Evolutionary conservation across 2,888 invertebrate genomes (phyloP), one percentile per base, ranked within the genome.

Genomic region (Allacma fusca): DNA sequence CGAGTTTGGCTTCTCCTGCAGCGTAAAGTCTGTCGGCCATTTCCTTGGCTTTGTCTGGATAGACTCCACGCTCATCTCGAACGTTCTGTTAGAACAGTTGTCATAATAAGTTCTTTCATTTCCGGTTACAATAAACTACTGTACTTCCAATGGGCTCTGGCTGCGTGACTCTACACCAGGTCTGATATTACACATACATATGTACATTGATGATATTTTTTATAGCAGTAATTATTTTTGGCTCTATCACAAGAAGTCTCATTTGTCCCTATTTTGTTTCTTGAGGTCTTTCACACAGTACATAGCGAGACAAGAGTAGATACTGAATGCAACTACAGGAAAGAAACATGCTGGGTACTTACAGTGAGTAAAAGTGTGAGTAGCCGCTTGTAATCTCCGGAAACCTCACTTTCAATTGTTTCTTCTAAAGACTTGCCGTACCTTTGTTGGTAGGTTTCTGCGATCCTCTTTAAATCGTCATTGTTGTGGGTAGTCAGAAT

Each of bases 371-470:
- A 91, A 80, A 93, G 89, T 0, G 93, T 92, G 24, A 94, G 89
- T 65, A 94, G 88, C 1, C 93, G 89, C 13, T 93, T 90, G 87
- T 94, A 92, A 87, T 93, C 91, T 0, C 94, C 94, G 0, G 92
- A 91, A 0, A 93, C 93, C 87, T 94, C 94, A 68, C 91, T 91
- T 85, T 91, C 91, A 88, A 93, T 90, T 85, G 92, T 92, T 84
- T 92, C 91, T 21, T 92, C 93, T 76, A 93, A 85, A 0, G 91
- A 76, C 62, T 80, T 78, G 13, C 83, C 83, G 71, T 70, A 84
- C 12, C 77, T 74, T 2, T 59, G 87, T 86, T 91, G 91, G 83
- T 92, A 92, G n/a, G 89, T 88, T 28, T 89, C 88, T 0, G 90
- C 91, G 65, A 92, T 89, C 65, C 88, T 87, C 0, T 89, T 89